Evolutionary conservation across 2,797 vertebrate genomes (phyloP), one percentile per base, ranked within the genome.

Genomic region (Pseudomugil tenellus): DNA sequence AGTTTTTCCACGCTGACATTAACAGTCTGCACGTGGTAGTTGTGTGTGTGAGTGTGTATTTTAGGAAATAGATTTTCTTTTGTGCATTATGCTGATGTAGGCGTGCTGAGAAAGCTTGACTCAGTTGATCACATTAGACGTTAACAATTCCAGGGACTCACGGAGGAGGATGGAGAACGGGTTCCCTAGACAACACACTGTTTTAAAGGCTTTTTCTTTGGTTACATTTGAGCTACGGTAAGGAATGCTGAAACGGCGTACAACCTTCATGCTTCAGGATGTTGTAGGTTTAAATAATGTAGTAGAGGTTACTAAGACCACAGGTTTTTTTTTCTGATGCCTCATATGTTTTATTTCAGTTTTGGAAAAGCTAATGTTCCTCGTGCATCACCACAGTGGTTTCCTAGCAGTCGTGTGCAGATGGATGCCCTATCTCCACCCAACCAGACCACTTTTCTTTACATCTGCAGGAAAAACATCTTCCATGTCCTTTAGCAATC

Each of bases 1-100:
- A 67, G 62, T 75, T 83, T 84, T 74, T 74, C 16, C 60, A 68
- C 77, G 65, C 67, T 80, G 66, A 81, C 48, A 55, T 13, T 34
- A 23, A 35, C 46, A 62, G 70, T 72, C 74, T 65, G 52, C 70
- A 64, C 69, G 48, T 83, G 82, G 11, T 9, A 28, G 31, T 61
- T 41, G 63, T 81, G 67, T 77, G 81, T 56, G 55, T 41, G 63
- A 80, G 67, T 77, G 81, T 56, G 55, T 39, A 48, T 58, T 68
- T 10, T 0, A 29, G 65, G 68, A 60, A 67, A 68, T 53, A 0
- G 31, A 4, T 28, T 82, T 63, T 41, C 16, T 28, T 39, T 17
- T 32, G 25, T 51, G 19, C 29, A 17, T 67, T 26, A 48, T 11
- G 54, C 34, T 31, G 52, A 58, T 64, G 49, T 3, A 48, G 53